phyloP scores from a whole-genome alignment of 2,797 vertebrate species.

The Spinus olivaceus region DNA sequence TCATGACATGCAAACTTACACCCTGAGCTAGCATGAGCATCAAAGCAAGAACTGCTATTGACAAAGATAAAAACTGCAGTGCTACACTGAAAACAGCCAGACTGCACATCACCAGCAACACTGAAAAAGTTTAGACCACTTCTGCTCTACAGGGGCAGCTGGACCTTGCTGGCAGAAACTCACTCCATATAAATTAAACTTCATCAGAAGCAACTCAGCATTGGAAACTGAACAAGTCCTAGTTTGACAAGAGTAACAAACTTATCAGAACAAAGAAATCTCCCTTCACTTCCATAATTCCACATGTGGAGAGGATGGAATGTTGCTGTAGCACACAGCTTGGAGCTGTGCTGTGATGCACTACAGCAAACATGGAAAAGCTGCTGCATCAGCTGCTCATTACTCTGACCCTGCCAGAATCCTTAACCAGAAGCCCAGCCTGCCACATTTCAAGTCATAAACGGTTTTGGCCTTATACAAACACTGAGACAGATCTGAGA shows the following conservation, averaged over 20 bases:
- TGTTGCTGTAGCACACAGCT: neutral
- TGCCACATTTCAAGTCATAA: neutral
- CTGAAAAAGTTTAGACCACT: neutral
- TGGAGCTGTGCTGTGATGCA: neutral
- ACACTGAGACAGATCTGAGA: neutral
- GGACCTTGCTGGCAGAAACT: neutral
- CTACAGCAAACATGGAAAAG: rapidly evolving
- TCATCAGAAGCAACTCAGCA: neutral
- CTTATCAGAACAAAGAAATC: neutral
- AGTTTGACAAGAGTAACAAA: neutral
- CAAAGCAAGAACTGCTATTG: neutral
- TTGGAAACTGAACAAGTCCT: neutral
- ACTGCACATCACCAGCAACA: neutral
- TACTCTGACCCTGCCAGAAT: neutral
- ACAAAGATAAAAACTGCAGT: neutral
- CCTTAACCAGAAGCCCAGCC: neutral
- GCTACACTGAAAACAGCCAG: neutral
- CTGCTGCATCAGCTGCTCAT: neutral
- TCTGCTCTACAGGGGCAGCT: neutral
- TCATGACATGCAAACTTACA: neutral
- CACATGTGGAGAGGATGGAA: neutral
- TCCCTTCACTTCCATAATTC: neutral
- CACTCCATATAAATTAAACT: neutral
- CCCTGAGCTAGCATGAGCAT: neutral
- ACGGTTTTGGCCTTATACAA: neutral